phyloP scores from a whole-genome alignment of 1,140 invertebrate species.

The Eupeodes corollae region DNA sequence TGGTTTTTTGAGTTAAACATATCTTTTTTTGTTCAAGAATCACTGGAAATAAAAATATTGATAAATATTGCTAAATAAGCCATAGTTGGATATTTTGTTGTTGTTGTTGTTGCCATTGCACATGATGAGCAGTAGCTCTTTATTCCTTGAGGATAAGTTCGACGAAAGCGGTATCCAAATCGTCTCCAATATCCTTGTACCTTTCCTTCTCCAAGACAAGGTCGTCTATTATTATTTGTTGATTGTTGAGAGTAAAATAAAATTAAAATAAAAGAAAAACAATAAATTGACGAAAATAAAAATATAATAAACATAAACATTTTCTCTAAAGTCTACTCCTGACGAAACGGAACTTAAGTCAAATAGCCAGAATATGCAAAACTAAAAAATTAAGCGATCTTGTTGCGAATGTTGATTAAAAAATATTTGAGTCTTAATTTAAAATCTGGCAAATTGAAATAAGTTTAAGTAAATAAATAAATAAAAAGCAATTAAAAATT shows the following conservation, averaged over 20 bases:
- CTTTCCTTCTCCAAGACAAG: constrained; percentile 97
- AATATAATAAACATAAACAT: constrained; percentile 17
- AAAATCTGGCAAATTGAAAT: constrained; percentile 5
- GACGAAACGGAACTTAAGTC: neutral
- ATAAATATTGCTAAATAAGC: too few relatives aligned
- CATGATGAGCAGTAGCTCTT: constrained; percentile 5
- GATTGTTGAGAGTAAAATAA: constrained; percentile 4
- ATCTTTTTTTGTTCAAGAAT: too few relatives aligned
- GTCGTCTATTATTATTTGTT: constrained; percentile 69
- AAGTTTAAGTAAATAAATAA: constrained; percentile 13
- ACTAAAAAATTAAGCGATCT: constrained; percentile 4
- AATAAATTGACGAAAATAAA: constrained; percentile 20
- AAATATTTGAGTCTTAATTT: too few relatives aligned
- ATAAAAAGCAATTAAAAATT: constrained; percentile 14
- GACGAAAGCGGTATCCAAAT: constrained; percentile 95
- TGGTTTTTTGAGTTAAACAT: neutral
- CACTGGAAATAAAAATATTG: neutral
- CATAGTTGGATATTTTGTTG: too few relatives aligned
- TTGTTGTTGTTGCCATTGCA: too few relatives aligned
- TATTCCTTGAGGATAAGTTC: constrained; percentile 68
- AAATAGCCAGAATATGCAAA: constrained; percentile 2
- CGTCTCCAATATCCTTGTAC: constrained; percentile 98
- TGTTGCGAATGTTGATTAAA: too few relatives aligned
- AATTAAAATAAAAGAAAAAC: constrained; percentile 16
- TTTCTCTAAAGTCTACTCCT: constrained; percentile 12